A percentile compares a stretch with the other conserved stretches of the same genome.
These are phyloP conservation scores for Spondyliosoma cantharus DNA, from an alignment of 2,797 vertebrate genomes.

Conservation along the genomic window DNA sequence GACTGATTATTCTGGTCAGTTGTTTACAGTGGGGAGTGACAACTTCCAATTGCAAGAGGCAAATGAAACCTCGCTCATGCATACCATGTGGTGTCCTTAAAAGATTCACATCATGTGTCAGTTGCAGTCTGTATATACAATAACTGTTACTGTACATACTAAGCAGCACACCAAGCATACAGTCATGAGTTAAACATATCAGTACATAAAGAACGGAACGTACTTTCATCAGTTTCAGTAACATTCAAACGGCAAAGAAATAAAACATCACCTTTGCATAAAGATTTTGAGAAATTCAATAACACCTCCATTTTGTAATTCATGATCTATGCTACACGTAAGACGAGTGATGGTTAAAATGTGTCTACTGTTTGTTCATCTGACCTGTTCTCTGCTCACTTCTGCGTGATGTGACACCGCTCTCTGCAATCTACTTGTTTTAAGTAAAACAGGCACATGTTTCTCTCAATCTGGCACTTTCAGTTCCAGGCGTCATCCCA, in stretches of 20 bases:
- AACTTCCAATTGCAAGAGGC: slow-evolving; percentile 24
- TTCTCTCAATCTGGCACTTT: slow-evolving; percentile 84
- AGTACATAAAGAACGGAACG: background rate
- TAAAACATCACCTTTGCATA: background rate
- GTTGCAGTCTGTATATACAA: slow-evolving; percentile 23
- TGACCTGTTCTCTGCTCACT: slow-evolving; percentile 48
- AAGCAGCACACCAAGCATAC: slow-evolving; percentile 1
- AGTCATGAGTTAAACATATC: background rate
- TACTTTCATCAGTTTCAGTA: slow-evolving; percentile 2
- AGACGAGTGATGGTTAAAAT: slow-evolving; percentile 21
- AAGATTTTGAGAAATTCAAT: slow-evolving; percentile 23
- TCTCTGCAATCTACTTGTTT: slow-evolving; percentile 73
- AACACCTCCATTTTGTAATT: slow-evolving; percentile 15
- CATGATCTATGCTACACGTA: slow-evolving; percentile 7
- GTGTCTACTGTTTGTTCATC: slow-evolving; percentile 43
- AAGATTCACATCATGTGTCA: slow-evolving; percentile 26
- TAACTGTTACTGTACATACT: slow-evolving; percentile 27
- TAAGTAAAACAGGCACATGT: slow-evolving; percentile 85
- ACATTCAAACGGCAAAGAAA: background rate
- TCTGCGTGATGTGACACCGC: slow-evolving; percentile 70
- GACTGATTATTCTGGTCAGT: slow-evolving; percentile 23
- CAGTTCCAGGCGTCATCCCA: slow-evolving; percentile 84
- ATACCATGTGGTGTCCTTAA: slow-evolving; percentile 28
- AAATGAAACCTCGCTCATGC: slow-evolving; percentile 39
- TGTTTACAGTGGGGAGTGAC: slow-evolving; percentile 24